Conservation (phyloP, 1,140 invertebrate species). For the Drosophila mayri region DNA sequence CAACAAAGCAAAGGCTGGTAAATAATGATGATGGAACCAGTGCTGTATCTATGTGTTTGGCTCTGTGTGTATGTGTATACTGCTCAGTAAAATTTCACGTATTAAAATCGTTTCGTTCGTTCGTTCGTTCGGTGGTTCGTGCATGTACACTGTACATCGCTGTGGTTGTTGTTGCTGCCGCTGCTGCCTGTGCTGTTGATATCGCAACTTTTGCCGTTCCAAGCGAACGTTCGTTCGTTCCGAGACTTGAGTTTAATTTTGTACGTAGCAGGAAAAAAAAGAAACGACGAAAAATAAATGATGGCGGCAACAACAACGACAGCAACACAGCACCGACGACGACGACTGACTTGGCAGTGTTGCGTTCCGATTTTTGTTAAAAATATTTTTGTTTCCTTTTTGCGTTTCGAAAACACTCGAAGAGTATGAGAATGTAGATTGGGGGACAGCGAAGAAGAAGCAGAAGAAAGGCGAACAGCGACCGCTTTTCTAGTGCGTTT, state of each 20-base stretch:
- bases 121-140: conserved; percentile 28
- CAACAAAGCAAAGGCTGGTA: conserved; percentile 79
- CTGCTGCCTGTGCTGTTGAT: conserved; percentile 59
- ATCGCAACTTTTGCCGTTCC: conserved; percentile 82
- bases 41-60: conserved; percentile 29
- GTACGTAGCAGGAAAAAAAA: conserved; percentile 75
- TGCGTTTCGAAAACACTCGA: conserved; percentile 74
- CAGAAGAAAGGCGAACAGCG: conserved; percentile 18
- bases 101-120: conserved; percentile 61
- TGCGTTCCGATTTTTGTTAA: conserved; percentile 82
- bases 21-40: conserved; percentile 82
- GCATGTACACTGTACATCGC: conserved; percentile 52
- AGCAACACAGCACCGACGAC: conserved; percentile 20
- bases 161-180: conserved; percentile 7
- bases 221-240: conserved; percentile 73
- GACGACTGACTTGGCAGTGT: conserved; percentile 78
- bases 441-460: conserved; percentile 26
- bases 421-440: not conserved
- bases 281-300: conserved; percentile 78
- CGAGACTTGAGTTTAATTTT: conserved; percentile 79
- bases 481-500: conserved; percentile 72
- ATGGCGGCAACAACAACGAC: conserved; percentile 67
- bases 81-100: conserved; percentile 66
- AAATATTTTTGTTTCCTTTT: conserved; percentile 57
- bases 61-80: conserved; percentile 33